A percentile compares a stretch with the other conserved stretches of the same genome.
Conservation (phyloP, 2,113 vertebrate species). For the Sinocyclocheilus maitianheensis region DNA sequence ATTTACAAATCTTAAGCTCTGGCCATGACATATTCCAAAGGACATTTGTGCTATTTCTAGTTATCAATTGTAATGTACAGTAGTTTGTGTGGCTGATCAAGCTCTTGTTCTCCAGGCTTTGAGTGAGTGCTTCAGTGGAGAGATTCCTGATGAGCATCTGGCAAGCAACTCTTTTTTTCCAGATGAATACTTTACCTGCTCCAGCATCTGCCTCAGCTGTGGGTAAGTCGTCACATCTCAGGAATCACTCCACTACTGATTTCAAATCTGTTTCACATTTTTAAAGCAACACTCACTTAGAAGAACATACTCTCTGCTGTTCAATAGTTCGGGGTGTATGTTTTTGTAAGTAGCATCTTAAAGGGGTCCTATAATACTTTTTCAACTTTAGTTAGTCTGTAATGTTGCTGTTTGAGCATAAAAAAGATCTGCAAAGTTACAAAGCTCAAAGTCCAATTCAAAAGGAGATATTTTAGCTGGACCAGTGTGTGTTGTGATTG, state of each 20-base stretch:
- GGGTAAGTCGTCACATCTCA: conserved; percentile 80
- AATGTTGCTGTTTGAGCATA: too few species aligned
- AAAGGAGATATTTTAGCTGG: too few species aligned
- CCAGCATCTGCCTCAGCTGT: conserved; percentile 93
- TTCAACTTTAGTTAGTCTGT: too few species aligned
- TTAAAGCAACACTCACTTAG: not conserved
- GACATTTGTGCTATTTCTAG: not conserved
- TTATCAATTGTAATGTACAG: not conserved
- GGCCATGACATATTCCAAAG: not conserved
- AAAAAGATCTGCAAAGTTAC: too few species aligned
- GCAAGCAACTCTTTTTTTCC: conserved; percentile 96
- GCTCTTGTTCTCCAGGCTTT: conserved; percentile 79
- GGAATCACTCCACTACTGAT: not conserved
- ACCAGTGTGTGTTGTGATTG: too few species aligned
- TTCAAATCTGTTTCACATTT: not conserved
- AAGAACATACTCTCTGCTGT: not conserved
- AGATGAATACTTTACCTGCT: conserved; percentile 98
- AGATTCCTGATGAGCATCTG: conserved; percentile 93
- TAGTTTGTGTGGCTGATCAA: not conserved
- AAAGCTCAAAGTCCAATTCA: too few species aligned
- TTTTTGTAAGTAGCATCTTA: not conserved
- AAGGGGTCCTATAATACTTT: too few species aligned
- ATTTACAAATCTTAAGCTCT: not conserved
- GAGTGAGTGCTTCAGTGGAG: conserved; percentile 95
- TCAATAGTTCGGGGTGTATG: too few species aligned